Evolutionary conservation across 1,140 invertebrate genomes (phyloP).

Genomic region (Eufriesea mexicana): DNA sequence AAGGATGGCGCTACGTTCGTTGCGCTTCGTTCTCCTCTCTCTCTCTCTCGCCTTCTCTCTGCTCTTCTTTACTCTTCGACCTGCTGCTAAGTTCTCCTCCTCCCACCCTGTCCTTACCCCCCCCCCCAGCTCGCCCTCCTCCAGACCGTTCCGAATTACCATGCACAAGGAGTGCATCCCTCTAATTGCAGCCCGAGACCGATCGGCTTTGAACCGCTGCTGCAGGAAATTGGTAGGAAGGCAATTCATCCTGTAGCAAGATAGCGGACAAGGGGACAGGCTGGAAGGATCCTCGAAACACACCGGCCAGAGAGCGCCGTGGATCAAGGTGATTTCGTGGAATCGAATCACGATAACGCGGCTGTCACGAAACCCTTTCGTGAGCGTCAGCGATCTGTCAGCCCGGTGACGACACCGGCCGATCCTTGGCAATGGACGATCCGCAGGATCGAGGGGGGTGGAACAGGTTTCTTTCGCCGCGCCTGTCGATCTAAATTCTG

Average conservation of each 20-base stretch:
- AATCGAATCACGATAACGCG: conserved; percentile 49
- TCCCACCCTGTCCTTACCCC: not conserved
- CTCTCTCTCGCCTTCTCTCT: not conserved
- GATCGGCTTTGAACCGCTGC: conserved; percentile 43
- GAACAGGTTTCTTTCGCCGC: conserved; percentile 10
- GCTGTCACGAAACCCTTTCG: conserved; percentile 45
- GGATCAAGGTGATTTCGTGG: conserved; percentile 52
- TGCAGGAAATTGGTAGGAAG: conserved; percentile 61
- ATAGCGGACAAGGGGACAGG: conserved; percentile 44
- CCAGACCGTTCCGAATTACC: conserved; percentile 60
- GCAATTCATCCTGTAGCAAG: conserved; percentile 59
- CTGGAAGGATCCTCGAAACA: conserved; percentile 47
- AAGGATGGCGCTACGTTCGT: conserved; percentile 48
- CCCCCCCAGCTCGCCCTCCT: conserved; percentile 12
- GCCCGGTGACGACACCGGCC: not conserved
- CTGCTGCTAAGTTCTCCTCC: not conserved
- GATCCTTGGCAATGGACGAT: conserved; percentile 21
- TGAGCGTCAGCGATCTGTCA: conserved; percentile 42
- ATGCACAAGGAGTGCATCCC: conserved; percentile 67
- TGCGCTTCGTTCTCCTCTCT: conserved; percentile 24
- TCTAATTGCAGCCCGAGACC: conserved; percentile 67
- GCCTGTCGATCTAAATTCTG: not conserved
- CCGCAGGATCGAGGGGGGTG: not conserved
- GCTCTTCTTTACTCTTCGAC: not conserved
- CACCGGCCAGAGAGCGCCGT: not conserved